Base-by-base conservation (phyloP, 2,113 vertebrate species). In the Vulpes vulpes region DNA sequence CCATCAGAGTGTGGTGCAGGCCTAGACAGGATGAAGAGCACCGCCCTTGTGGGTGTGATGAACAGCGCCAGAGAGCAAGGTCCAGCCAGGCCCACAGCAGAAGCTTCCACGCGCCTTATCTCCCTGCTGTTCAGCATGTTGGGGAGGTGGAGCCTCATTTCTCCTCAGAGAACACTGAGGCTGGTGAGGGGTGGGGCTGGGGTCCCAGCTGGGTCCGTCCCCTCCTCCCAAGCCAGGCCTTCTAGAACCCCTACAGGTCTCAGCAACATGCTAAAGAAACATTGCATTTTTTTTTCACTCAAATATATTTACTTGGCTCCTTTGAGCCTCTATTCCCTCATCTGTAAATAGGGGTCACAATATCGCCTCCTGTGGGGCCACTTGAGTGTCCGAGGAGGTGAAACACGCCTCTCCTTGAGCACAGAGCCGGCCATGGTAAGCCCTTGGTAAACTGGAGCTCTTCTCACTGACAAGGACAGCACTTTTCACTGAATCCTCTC, bases 241-340 rank as follows among this genome's bases (percentile, higher is more conserved):
- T 43, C 49, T 62, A 0, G 20, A 25, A 43, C 23, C 43, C 55
- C 60, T 20, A 35, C 62, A 55, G 60, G 12, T 38, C 57, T 38
- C 67, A 43, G 22, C 87, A 53, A 5, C 6, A 5, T 3, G n/a
- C 79, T 38, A 38, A 80, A 59, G 32, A 71, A 49, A 43, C 17
- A 25, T 25, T 38, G 16, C 10, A 7, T 2, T 65, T 53, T 59
- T 35, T 89, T 89, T 59, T 4, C 5, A 67, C 30, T 59, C 38
- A 79, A 27, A n/a, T 91, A 25, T 27, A 9, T 64, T 78, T 38
- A 87, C 30, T 51, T 73, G 89, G 20, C 51, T 73, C 69, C 19
- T 91, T 83, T 64, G 53, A 69, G 78, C 91, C 79, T 79, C 22
- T 49, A 35, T 85, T 81, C 84, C 83, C 92, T 89, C 60, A 12